A percentile compares a stretch with the other conserved stretches of the same genome.
phyloP scores from a whole-genome alignment of 2,888 invertebrate genomes.

The Drosophila neonasuta region DNA sequence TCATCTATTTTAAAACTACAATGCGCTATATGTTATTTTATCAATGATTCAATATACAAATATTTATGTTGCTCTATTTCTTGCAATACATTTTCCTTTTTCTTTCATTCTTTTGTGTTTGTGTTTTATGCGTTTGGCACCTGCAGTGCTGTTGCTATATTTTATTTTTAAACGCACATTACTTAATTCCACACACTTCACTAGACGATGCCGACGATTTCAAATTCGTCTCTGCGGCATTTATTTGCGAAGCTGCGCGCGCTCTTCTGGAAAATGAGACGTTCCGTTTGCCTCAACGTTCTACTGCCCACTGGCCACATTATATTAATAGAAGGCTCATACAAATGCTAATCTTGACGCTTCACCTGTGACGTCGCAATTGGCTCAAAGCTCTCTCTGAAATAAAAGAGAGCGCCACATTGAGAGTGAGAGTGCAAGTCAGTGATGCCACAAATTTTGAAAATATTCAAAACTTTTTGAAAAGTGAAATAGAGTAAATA shows the following conservation, averaged over 20 bases:
- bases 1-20: constrained; percentile 51
- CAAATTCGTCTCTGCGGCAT: constrained; percentile 44
- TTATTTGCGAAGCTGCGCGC: constrained; percentile 25
- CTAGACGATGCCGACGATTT: constrained; percentile 49
- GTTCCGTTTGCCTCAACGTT: constrained; percentile 61
- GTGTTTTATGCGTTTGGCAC: constrained; percentile 34
- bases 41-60: constrained; percentile 51
- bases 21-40: constrained; percentile 49
- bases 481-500: background rate
- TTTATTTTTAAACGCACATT: constrained; percentile 71
- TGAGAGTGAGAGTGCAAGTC: constrained; percentile 6
- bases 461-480: constrained; percentile 5
- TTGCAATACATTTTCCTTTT: constrained; percentile 13
- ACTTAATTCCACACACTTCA: constrained; percentile 57
- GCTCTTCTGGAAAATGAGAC: constrained; percentile 34
- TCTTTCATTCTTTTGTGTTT: background rate
- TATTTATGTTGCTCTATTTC: constrained; percentile 40
- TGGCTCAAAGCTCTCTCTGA: constrained; percentile 26
- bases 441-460: constrained; percentile 13
- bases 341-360: constrained; percentile 64
- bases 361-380: constrained; percentile 69
- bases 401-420: constrained; percentile 1
- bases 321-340: constrained; percentile 64
- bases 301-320: constrained; percentile 47
- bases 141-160: constrained; percentile 38